Conservation (phyloP, 1,140 invertebrate genomes). For the Mycetomoellerius zeteki region DNA sequence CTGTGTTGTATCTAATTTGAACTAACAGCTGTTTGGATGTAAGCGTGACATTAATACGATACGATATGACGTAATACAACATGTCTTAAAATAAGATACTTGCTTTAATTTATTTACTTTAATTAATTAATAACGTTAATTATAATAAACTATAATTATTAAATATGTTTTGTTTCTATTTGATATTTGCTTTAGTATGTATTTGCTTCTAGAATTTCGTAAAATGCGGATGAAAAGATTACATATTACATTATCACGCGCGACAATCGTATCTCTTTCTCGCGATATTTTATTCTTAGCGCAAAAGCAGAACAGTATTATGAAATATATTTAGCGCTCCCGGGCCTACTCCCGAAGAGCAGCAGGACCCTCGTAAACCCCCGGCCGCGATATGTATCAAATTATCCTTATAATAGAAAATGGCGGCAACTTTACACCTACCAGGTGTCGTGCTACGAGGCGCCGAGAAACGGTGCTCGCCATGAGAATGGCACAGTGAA, state of each 20-base stretch:
- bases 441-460: constrained; percentile 82
- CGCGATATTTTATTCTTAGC: neutral
- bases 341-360: neutral
- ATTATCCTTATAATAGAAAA: constrained; percentile 87
- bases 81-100: neutral
- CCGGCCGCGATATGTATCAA: constrained; percentile 86
- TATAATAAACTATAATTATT: neutral
- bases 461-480: constrained; percentile 76
- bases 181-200: neutral
- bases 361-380: constrained; percentile 49
- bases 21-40: neutral
- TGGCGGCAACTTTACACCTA: constrained; percentile 87
- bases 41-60: neutral
- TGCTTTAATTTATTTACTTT: constrained; percentile 3
- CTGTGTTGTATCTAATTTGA: neutral
- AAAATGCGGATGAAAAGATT: neutral
- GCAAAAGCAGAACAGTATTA: neutral
- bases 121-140: constrained; percentile 24
- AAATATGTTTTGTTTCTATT: neutral
- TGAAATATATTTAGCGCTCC: constrained; percentile 36
- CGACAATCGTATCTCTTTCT: neutral
- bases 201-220: neutral
- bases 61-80: neutral
- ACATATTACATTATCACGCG: neutral
- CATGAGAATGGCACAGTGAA: constrained; percentile 82